phyloP scores from a whole-genome alignment of 2,797 vertebrate genomes.

The Varecia variegata region DNA sequence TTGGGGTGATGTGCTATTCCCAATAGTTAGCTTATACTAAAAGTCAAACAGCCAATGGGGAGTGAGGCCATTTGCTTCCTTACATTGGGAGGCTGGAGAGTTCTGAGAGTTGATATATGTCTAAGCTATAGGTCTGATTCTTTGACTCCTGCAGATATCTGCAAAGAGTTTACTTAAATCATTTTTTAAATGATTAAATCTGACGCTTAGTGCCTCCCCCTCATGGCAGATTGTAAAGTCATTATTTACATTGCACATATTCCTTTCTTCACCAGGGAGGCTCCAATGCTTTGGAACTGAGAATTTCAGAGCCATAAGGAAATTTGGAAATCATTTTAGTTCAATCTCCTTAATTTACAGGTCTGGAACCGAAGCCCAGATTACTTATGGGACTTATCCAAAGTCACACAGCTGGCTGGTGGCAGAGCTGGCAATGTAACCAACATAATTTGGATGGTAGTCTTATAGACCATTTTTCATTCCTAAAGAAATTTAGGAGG shows the following conservation, averaged over 20 bases:
- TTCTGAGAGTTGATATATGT: neutral
- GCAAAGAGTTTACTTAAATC: neutral
- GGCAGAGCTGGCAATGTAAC: neutral
- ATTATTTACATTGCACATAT: slow-evolving; percentile 16
- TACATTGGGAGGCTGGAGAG: neutral
- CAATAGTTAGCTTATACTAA: neutral
- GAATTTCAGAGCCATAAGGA: slow-evolving; percentile 34
- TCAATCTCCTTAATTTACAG: slow-evolving; percentile 28
- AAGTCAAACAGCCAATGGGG: neutral
- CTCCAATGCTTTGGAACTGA: neutral
- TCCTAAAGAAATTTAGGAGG: slow-evolving; percentile 30
- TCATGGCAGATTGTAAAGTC: neutral
- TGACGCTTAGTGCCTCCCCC: neutral
- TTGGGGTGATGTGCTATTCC: neutral
- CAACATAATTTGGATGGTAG: neutral
- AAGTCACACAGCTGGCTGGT: slow-evolving; percentile 41
- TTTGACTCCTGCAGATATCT: neutral
- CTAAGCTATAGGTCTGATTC: neutral
- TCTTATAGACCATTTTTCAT: neutral
- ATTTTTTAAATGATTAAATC: neutral
- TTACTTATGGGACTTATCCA: slow-evolving; percentile 25
- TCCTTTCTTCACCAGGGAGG: slow-evolving; percentile 18
- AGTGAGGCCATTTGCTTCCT: neutral
- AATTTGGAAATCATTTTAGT: slow-evolving; percentile 42
- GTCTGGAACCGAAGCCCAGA: slow-evolving; percentile 12